phyloP scores from a whole-genome alignment of 1,140 invertebrate species.

The Penaeus chinensis region DNA sequence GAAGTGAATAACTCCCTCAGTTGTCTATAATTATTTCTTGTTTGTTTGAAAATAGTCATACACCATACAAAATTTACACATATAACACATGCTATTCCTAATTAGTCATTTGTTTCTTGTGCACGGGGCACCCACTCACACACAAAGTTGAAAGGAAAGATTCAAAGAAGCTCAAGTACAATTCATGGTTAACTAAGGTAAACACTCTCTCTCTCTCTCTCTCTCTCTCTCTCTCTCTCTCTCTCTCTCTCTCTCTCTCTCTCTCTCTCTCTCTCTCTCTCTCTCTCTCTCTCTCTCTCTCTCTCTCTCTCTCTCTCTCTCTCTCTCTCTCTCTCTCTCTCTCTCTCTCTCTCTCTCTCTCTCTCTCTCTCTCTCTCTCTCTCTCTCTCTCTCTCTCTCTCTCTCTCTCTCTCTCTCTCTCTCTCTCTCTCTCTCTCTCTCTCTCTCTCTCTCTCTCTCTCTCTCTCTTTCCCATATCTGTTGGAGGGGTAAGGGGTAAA shows the following conservation, averaged over 20 bases:
- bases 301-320: background rate
- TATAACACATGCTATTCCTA: too few relatives aligned
- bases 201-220: background rate
- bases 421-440: background rate
- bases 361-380: background rate
- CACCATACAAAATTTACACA: too few relatives aligned
- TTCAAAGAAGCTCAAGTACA: too few relatives aligned
- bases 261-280: background rate
- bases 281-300: background rate
- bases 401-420: background rate
- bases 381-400: background rate
- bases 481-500: background rate
- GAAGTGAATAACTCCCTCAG: too few relatives aligned
- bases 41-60: too few relatives aligned
- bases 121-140: too few relatives aligned
- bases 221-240: background rate
- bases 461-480: background rate
- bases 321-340: background rate
- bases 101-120: too few relatives aligned
- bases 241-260: background rate
- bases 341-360: background rate
- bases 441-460: background rate
- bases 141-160: too few relatives aligned
- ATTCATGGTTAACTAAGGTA: too few relatives aligned
- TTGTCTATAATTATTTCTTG: too few relatives aligned